Evolutionary conservation across 37 sponge, comb jelly and placozoan genomes (phyloP).

Genomic region (Geodia barretti): DNA sequence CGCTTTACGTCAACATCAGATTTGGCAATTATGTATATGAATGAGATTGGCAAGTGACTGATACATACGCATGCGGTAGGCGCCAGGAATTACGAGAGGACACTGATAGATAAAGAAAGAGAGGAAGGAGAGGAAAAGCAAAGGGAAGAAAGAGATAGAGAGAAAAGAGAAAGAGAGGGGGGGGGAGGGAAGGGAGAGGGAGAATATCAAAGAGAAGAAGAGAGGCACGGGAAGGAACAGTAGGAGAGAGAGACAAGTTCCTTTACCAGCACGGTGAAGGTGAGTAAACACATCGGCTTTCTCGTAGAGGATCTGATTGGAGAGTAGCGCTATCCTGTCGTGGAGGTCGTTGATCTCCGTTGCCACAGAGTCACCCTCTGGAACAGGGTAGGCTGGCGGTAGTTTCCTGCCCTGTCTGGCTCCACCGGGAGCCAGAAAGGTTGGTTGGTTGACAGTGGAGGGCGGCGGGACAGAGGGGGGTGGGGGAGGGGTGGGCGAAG

Average conservation of each 20-base stretch:
- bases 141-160: not conserved
- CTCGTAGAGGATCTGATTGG: slow-evolving; percentile 34
- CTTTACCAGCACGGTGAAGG: not conserved
- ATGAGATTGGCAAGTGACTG: too few relatives aligned
- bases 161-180: not conserved
- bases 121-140: not conserved
- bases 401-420: not conserved
- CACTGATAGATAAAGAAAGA: not conserved
- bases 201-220: not conserved
- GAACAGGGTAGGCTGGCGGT: not conserved
- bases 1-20: too few relatives aligned
- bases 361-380: slow-evolving; percentile 11
- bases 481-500: not conserved
- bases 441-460: not conserved
- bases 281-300: slow-evolving; percentile 23
- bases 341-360: slow-evolving; percentile 18
- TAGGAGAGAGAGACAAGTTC: not conserved
- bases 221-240: not conserved
- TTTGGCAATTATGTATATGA: too few relatives aligned
- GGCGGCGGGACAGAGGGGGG: not conserved
- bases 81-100: too few relatives aligned
- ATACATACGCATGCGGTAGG: too few relatives aligned
- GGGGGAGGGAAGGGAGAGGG: not conserved
- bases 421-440: slow-evolving; percentile 7
- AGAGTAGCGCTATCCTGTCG: slow-evolving; percentile 18